These are phyloP conservation scores for Rhegmatorhina hoffmannsi DNA, from an alignment of 2,113 vertebrate genomes.

Conservation along the genomic window DNA sequence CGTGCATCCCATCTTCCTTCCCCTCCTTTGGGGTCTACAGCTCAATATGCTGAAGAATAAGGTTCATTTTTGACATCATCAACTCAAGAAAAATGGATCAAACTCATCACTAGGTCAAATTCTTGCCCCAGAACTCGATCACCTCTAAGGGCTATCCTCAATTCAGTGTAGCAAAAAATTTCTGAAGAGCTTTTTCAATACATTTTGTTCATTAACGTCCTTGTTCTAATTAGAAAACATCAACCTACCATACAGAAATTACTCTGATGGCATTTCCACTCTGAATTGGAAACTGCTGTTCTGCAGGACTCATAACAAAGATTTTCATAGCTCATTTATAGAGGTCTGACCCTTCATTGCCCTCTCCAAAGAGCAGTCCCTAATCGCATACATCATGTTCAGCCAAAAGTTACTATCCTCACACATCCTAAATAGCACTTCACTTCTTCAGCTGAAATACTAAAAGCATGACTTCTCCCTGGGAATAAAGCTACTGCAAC, in stretches of 20 bases:
- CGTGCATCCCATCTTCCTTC: fast-evolving
- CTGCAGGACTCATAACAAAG: not conserved
- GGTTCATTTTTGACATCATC: not conserved
- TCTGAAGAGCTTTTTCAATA: not conserved
- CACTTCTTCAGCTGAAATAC: not conserved
- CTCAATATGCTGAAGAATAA: not conserved
- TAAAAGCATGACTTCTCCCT: not conserved
- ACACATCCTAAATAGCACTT: not conserved
- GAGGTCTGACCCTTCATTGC: not conserved
- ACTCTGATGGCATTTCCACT: not conserved
- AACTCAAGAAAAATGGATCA: not conserved
- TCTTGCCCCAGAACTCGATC: not conserved
- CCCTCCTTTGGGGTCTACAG: not conserved
- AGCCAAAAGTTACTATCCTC: not conserved
- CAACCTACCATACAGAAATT: not conserved
- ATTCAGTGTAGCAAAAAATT: not conserved
- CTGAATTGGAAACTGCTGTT: not conserved
- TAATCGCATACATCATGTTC: not conserved
- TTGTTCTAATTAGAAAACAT: not conserved
- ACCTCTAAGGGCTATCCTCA: not conserved
- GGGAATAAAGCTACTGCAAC: not conserved
- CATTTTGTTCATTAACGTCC: not conserved
- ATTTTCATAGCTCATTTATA: not conserved
- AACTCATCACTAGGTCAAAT: not conserved
- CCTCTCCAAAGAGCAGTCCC: not conserved